Evolutionary conservation across 2,888 invertebrate species (phyloP).

Genomic region (Drosophila fulvimacula): DNA sequence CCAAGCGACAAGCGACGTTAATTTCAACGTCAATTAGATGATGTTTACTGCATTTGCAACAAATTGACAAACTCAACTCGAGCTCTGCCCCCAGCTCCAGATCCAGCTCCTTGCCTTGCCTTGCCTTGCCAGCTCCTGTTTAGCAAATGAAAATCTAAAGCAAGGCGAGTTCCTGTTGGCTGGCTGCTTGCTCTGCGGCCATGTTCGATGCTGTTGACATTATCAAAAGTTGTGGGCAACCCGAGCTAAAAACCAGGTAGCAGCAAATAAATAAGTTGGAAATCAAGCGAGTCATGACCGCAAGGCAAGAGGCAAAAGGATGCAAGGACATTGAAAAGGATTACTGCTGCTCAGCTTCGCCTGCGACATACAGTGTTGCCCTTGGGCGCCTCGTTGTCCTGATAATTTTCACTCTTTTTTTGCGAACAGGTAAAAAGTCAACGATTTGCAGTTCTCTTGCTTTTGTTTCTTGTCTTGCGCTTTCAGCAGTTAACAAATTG

Average conservation of each 20-base stretch:
- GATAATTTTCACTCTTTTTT: conserved; percentile 54
- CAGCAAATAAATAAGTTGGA: conserved; percentile 31
- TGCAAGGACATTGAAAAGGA: conserved; percentile 80
- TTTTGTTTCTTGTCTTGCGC: conserved; percentile 35
- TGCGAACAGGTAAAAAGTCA: conserved; percentile 74
- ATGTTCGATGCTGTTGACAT: conserved; percentile 77
- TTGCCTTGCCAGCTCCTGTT: conserved; percentile 19
- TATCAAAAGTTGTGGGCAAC: conserved; percentile 74
- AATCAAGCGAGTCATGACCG: conserved; percentile 66
- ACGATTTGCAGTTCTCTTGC: conserved; percentile 62
- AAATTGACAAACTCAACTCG: conserved; percentile 75
- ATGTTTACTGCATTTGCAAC: conserved; percentile 79
- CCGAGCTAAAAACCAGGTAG: conserved; percentile 10
- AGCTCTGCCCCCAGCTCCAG: conserved; percentile 17
- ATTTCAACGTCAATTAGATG: conserved; percentile 79
- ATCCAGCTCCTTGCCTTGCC: too few species aligned
- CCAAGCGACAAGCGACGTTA: conserved; percentile 30
- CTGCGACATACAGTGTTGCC: conserved; percentile 58
- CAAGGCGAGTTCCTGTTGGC: conserved; percentile 22
- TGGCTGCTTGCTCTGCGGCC: conserved; percentile 65
- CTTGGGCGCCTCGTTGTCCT: conserved; percentile 46
- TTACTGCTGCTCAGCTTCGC: conserved; percentile 53
- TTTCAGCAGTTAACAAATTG: conserved; percentile 69
- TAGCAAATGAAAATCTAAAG: conserved; percentile 69
- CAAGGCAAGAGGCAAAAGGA: not conserved